These are phyloP conservation scores for Sisyra nigra DNA, from an alignment of 2,888 invertebrate genomes.

Conservation along the genomic window DNA sequence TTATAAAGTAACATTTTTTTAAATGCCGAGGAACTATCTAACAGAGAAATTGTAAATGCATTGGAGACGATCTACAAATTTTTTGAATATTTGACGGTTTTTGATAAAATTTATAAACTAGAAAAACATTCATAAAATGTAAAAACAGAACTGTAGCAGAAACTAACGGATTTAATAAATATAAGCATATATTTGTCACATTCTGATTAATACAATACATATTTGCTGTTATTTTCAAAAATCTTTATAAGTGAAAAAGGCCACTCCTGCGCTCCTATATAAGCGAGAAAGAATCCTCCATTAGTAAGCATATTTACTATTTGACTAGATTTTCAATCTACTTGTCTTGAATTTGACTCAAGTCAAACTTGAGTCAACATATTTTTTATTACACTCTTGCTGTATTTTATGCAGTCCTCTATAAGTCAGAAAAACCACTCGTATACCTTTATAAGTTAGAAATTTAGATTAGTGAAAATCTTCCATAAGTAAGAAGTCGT, in stretches of 20 bases:
- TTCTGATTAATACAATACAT: background rate
- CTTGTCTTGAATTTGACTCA: too few relatives aligned
- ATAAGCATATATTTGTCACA: background rate
- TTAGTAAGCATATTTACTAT: too few relatives aligned
- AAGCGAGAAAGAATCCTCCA: too few relatives aligned
- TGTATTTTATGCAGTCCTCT: background rate
- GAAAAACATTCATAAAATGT: background rate
- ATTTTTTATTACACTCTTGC: too few relatives aligned
- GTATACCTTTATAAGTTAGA: conserved; percentile 1
- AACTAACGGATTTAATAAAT: background rate
- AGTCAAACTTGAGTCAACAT: too few relatives aligned
- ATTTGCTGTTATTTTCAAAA: background rate
- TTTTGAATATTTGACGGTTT: conserved; percentile 11
- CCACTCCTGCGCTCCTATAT: too few relatives aligned
- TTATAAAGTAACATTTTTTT: too few relatives aligned
- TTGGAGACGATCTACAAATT: conserved; percentile 11
- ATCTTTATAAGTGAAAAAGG: too few relatives aligned
- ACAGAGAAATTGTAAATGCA: conserved; percentile 11
- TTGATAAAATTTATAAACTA: conserved; percentile 12
- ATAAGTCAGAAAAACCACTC: background rate
- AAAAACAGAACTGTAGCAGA: background rate
- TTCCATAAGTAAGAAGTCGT: too few relatives aligned
- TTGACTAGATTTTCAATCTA: too few relatives aligned
- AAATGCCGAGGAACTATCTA: conserved; percentile 11
- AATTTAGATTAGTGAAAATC: background rate